Evolutionary conservation across 2,888 invertebrate genomes (phyloP).

Genomic region (Mesorhabditis sp.): DNA sequence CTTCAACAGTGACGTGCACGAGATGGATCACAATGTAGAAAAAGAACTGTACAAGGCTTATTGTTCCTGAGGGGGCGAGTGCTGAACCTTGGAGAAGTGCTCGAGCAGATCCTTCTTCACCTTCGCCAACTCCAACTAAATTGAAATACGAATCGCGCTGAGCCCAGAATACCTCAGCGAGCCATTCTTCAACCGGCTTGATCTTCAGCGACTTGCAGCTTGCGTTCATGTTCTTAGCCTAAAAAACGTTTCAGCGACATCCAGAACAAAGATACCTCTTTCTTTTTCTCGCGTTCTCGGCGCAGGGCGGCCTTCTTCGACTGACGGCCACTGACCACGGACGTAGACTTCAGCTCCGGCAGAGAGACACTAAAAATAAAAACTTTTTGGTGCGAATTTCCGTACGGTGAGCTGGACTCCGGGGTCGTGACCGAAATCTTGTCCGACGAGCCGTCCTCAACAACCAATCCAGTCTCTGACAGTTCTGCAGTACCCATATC

Average conservation of each 20-base stretch:
- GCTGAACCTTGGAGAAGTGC: neutral
- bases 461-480: no score
- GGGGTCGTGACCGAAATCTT: no score
- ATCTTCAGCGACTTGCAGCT: neutral
- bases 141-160: neutral
- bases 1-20: no score
- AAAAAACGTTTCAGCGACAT: neutral
- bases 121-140: slow-evolving; percentile 2
- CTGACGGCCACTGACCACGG: neutral
- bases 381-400: neutral
- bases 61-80: slow-evolving; percentile 3
- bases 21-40: neutral
- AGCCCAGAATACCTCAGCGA: neutral
- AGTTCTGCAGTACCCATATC: no score
- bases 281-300: neutral
- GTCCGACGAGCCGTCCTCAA: no score
- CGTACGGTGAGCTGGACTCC: neutral
- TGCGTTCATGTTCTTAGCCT: neutral
- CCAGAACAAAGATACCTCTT: neutral
- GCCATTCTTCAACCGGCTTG: neutral
- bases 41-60: neutral
- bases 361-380: neutral
- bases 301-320: neutral
- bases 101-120: neutral
- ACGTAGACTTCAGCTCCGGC: neutral